Percentiles rank a stretch among this genome's conserved stretches.
Evolutionary conservation across 2,888 invertebrate species (phyloP).

Genomic region (Eupithecia abbreviata): DNA sequence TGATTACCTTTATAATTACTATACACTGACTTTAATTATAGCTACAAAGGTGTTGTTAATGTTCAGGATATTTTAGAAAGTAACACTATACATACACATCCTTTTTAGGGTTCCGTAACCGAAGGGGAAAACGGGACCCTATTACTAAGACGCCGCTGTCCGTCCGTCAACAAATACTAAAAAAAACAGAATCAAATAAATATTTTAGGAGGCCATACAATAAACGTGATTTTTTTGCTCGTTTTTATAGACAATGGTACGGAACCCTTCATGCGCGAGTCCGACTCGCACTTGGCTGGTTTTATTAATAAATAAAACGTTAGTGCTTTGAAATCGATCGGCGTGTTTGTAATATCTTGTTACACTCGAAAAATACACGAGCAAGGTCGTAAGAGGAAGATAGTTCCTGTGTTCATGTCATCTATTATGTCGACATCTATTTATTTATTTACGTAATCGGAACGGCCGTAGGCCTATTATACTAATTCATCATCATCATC

Average conservation of each 20-base stretch:
- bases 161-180: no score
- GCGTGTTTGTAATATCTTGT: neutral
- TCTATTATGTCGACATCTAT: neutral
- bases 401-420: neutral
- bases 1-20: neutral
- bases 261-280: no score
- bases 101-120: neutral
- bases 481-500: no score
- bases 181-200: no score
- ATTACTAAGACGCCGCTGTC: no score
- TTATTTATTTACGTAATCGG: no score
- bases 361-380: neutral
- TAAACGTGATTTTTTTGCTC: no score
- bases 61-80: neutral
- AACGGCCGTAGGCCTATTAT: no score
- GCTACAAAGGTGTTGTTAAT: neutral
- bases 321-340: neutral
- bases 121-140: no score
- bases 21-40: neutral
- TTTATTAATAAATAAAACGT: neutral
- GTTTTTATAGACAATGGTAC: no score
- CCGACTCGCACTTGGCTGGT: no score
- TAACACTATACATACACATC: neutral
- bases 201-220: no score
- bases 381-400: neutral